These are phyloP conservation scores for Nebria salina DNA, from an alignment of 2,888 invertebrate species.

Conservation along the genomic window DNA sequence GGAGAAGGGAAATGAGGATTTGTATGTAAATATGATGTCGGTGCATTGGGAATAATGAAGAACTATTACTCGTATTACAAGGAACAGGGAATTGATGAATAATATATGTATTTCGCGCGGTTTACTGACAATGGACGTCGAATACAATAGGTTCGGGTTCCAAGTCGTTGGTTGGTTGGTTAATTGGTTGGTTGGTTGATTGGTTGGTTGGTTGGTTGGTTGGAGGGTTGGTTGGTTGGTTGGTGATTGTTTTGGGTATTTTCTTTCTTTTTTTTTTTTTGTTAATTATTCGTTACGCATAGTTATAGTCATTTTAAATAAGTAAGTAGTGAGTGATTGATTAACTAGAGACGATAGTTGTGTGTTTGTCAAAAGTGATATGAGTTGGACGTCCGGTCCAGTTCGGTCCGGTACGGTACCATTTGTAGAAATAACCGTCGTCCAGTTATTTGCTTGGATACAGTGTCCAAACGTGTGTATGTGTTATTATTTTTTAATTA, in stretches of 20 bases:
- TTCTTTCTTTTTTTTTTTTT: background rate
- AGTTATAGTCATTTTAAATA: constrained; percentile 40
- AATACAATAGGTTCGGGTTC: constrained; percentile 4
- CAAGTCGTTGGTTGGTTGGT: background rate
- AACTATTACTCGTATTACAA: background rate
- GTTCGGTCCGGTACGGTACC: background rate
- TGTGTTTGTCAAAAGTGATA: constrained; percentile 32
- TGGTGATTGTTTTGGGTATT: background rate
- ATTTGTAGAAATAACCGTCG: constrained; percentile 11
- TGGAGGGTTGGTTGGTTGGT: background rate
- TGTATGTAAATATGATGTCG: background rate
- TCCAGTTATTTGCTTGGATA: constrained; percentile 40
- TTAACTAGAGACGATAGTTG: constrained; percentile 40
- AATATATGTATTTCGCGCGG: background rate
- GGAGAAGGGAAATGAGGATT: background rate
- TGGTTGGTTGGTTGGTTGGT: background rate
- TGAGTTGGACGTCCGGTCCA: constrained; percentile 25
- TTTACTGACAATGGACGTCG: background rate
- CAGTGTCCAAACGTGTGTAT: constrained; percentile 47
- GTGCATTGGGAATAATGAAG: background rate
- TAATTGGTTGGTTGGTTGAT: background rate
- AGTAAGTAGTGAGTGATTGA: constrained; percentile 36
- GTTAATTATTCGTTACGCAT: constrained; percentile 42
- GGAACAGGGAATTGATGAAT: background rate
- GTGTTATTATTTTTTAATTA: background rate